Percentiles rank a stretch among this genome's conserved stretches.
Evolutionary conservation across 2,797 vertebrate species (phyloP).

Genomic region (Podarcis siculus): DNA sequence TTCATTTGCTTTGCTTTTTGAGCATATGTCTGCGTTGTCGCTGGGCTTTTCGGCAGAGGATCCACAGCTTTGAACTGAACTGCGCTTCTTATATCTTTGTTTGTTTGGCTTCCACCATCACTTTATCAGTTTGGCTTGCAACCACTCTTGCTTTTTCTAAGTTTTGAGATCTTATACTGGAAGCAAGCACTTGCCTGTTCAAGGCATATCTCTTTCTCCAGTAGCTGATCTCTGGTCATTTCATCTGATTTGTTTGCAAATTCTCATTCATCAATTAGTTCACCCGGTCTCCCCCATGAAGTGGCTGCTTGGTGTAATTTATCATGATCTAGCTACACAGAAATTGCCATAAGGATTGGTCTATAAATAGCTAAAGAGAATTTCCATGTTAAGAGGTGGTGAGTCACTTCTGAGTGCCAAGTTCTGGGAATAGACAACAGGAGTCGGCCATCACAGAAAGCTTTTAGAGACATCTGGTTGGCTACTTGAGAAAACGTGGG

Average conservation of each 20-base stretch:
- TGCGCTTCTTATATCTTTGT: background rate
- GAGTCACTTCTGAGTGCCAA: background rate
- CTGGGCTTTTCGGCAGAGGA: background rate
- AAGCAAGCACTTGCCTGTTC: background rate
- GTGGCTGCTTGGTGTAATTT: background rate
- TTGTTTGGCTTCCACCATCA: background rate
- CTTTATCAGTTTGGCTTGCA: background rate
- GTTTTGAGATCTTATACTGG: background rate
- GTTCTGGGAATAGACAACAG: background rate
- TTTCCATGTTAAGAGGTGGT: background rate
- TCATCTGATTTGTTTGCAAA: background rate
- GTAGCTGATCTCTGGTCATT: background rate
- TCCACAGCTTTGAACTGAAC: background rate
- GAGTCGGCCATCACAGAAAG: background rate
- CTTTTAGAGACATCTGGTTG: background rate
- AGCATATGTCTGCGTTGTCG: background rate
- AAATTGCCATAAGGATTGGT: background rate
- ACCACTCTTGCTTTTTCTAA: background rate
- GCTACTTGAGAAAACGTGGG: background rate
- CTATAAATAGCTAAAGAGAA: background rate
- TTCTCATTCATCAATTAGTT: background rate
- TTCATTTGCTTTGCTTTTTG: background rate
- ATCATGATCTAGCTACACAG: background rate
- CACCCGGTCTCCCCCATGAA: no score
- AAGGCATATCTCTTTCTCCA: background rate